These are phyloP conservation scores for Stigmatopora nigra DNA, from an alignment of 2,113 vertebrate species.

Conservation along the genomic window DNA sequence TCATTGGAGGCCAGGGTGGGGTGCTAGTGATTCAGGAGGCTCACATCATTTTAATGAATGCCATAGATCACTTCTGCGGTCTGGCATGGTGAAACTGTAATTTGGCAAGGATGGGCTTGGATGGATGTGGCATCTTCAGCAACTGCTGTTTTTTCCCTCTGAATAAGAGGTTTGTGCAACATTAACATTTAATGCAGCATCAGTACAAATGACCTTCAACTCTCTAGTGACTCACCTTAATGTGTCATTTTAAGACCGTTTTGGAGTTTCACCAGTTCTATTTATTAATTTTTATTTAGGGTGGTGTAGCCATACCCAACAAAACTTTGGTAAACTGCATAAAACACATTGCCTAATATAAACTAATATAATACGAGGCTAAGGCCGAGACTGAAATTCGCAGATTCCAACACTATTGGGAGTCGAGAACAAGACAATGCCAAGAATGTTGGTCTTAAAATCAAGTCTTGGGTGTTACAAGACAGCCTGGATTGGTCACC, in stretches of 20 bases:
- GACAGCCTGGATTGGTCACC: neutral
- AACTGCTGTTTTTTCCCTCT: conserved; percentile 10
- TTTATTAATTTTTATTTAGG: neutral
- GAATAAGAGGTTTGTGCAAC: neutral
- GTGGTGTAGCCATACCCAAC: neutral
- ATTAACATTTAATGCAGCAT: neutral
- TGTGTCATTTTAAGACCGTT: neutral
- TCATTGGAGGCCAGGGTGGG: conserved; percentile 17
- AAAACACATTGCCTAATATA: neutral
- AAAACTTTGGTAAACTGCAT: neutral
- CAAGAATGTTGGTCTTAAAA: too few relatives aligned
- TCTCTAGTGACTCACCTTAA: neutral
- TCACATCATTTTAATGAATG: conserved; percentile 20
- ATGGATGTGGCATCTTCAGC: conserved; percentile 8
- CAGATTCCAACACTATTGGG: too few relatives aligned
- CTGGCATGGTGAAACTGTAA: conserved; percentile 17
- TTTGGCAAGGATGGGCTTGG: conserved; percentile 12
- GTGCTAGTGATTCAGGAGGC: conserved; percentile 27
- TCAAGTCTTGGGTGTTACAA: too few relatives aligned
- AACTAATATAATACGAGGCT: neutral
- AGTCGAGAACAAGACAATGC: too few relatives aligned
- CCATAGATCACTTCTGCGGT: conserved; percentile 26
- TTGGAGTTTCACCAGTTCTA: neutral
- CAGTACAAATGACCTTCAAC: neutral
- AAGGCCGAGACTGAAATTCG: neutral